Percentiles rank a stretch among this genome's conserved stretches.
Evolutionary conservation across 2,797 vertebrate species (phyloP).

Genomic region (Alauda arvensis): DNA sequence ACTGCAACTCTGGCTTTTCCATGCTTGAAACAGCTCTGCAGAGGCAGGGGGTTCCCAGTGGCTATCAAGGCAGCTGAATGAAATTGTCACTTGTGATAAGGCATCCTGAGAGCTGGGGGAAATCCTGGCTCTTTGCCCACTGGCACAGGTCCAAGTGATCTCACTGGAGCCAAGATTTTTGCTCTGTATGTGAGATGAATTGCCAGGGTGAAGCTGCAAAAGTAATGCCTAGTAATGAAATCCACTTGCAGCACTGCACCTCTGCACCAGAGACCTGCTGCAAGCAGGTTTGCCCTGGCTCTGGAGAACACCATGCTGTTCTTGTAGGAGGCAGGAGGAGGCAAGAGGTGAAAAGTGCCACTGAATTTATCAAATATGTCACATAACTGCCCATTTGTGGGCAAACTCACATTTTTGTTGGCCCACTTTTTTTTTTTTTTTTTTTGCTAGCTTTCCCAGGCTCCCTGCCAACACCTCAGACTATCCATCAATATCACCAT

Average conservation of each 20-base stretch:
- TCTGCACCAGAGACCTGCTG: neutral
- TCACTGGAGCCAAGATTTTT: constrained; percentile 2
- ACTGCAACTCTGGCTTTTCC: neutral
- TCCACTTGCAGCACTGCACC: neutral
- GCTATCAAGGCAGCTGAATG: constrained; percentile 21
- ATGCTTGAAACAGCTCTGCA: neutral
- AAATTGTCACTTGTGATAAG: constrained; percentile 35
- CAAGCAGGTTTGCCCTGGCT: neutral
- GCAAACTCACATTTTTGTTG: neutral
- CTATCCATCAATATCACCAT: constrained; percentile 50
- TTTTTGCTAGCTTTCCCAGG: neutral
- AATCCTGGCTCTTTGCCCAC: neutral
- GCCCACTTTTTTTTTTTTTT: neutral
- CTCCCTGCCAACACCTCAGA: neutral
- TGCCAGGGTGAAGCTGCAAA: constrained; percentile 24
- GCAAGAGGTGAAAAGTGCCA: neutral
- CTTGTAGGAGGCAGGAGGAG: neutral
- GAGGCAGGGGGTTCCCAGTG: neutral
- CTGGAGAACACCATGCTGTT: accelerated
- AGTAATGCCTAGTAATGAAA: constrained; percentile 6
- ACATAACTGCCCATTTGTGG: neutral
- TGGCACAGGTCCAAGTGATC: constrained; percentile 22
- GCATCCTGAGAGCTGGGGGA: neutral
- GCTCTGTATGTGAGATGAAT: neutral
- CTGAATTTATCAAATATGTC: neutral